Conservation (phyloP, 2,888 invertebrate species). For the Amphipyra tragopoginis region DNA sequence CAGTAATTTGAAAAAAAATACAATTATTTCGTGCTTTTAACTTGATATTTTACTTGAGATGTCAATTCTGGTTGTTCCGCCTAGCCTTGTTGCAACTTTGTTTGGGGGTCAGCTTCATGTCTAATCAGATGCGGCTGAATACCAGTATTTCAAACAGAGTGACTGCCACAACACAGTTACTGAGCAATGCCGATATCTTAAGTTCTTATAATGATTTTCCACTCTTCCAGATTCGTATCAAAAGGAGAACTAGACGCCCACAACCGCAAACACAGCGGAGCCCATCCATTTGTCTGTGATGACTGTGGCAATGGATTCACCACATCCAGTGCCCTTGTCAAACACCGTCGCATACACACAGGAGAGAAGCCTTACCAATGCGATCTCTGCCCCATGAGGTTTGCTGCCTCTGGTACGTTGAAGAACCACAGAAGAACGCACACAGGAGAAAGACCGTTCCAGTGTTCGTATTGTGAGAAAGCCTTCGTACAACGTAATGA, state of each 20-base stretch:
- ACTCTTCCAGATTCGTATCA: conserved; percentile 80
- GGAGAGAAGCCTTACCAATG: conserved; percentile 91
- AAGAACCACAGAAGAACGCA: conserved; percentile 90
- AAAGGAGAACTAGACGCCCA: conserved; percentile 90
- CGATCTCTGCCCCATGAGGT: conserved; percentile 89
- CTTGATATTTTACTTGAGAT: no score
- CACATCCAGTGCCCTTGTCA: conserved; percentile 89
- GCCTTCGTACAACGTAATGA: conserved; percentile 90
- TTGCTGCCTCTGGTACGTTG: conserved; percentile 89
- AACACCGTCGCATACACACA: conserved; percentile 90
- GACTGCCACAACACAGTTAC: no score
- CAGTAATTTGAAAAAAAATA: no score
- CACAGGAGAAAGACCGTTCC: conserved; percentile 90
- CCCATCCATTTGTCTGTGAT: conserved; percentile 90
- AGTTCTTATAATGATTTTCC: background rate
- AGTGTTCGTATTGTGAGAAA: conserved; percentile 89
- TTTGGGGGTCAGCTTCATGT: no score
- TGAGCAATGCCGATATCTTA: no score
- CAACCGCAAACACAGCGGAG: conserved; percentile 89
- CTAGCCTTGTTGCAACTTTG: no score
- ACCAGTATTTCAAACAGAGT: no score
- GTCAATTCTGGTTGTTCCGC: no score
- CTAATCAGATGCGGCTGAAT: no score
- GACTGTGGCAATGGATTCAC: conserved; percentile 89
- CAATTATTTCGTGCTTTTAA: no score